Base-by-base conservation (phyloP, 2,113 vertebrate genomes). In the Okapia johnstoni region DNA sequence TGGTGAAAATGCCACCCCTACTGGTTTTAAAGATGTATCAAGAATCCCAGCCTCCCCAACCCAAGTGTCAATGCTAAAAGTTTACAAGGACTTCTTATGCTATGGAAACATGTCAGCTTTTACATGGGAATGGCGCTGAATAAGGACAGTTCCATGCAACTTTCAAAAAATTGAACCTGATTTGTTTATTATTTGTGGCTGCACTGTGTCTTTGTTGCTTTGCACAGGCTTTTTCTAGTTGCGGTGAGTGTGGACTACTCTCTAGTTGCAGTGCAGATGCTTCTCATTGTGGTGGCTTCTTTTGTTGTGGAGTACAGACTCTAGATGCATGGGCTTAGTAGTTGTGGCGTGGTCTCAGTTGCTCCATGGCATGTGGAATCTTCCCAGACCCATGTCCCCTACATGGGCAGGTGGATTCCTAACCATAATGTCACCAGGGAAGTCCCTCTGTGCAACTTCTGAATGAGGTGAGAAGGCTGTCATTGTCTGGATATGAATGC, bases 401-500 rank as follows among this genome's bases (percentile, higher is more conserved):
- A 4, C 40, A 43, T 76, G 0, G 0, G 70, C 23, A 2, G 23
- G 70, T 43, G 2, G 70, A 26, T 43, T 76, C 6, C 40, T 43
- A 76, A 76, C 70, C 12, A 14, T 43, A 26, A 43, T 0, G 1
- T 43, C 70, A 43, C 36, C 36, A 76, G 70, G 3, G 40, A 76
- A 76, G 70, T 26, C 40, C 40, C 40, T 26, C 70, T 26, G 1
- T 14, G 5, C 46, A 77, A 50, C 33, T 50, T 86, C 55, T 52
- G 40, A 17, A 46, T 26, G 55, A 93, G 79, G 26, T 48, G 40
- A 93, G 55, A 80, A 70, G 21, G 14, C 40, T 9, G 0, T 46
- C 50, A 5, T 33, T 81, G 6, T 21, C 33, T 52, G 17, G 46
- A 50, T 26, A 4, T 70, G 50, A 30, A 81, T 57, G 28, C 28